Base-by-base conservation (phyloP, 2,888 invertebrate genomes). In the Mythimna loreyi region DNA sequence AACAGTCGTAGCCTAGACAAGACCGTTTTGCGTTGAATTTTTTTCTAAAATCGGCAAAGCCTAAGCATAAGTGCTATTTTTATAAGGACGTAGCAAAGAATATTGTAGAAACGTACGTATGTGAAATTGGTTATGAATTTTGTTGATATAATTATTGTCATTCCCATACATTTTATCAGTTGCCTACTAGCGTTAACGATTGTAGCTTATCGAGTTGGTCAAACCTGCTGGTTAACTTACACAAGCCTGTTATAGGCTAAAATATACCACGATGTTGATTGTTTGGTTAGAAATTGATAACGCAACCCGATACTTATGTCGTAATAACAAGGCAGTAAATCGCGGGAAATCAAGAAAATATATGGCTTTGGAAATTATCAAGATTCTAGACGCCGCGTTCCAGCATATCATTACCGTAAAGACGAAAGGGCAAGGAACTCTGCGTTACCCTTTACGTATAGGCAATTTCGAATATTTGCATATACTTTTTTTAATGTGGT, bases 371-470 rank as follows among this genome's bases (percentile, higher is more conserved):
- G 40, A 78, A 28, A 56, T 65, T 70, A 73, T 77, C 77, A 77
- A 61, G 77, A 77, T 77, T 52, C 53, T 75, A 72, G 53, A 75
- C 57, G 64, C 69, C 69, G 56, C 62, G 62, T 80, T 72, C 61
- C 75, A 66, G 55, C 59, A 61, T 77, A 77, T 40, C 45, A 28
- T 61, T 77, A 61, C 45, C 16, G 36, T 60, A 56, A 45, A 64
- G 47, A 36, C 25, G 57, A 80, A 60, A 75, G 76, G 43, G 52
- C 61, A 61, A 58, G 1, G 67, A 74, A 62, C 78, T 74, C 9
- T 16, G 47, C 16, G 43, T 43, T 40, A 67, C 74, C 61, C 56
- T 70, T 77, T 61, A 23, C 11, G 47, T 57, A 47, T 67, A 47
- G 3, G 33, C 55, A 33, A 47, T 36, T 50, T 72, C 19, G 55